These are phyloP conservation scores for Spheniscus mendiculus DNA, from an alignment of 2,113 vertebrate species.

Conservation along the genomic window DNA sequence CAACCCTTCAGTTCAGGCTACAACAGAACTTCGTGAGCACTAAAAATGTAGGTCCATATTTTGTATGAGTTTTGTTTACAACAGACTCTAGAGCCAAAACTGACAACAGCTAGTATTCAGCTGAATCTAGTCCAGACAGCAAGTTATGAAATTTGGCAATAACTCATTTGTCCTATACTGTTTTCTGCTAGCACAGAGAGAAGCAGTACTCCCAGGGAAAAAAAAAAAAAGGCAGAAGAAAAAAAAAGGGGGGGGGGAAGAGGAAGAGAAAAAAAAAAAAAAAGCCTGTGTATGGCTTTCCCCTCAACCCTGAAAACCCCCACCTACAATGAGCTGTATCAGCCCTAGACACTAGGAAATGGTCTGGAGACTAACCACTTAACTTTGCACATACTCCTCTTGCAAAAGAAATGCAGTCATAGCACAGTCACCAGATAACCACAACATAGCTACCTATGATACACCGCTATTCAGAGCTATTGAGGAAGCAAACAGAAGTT, in stretches of 20 bases:
- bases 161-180: neutral
- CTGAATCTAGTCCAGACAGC: neutral
- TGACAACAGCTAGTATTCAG: neutral
- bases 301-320: neutral
- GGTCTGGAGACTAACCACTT: neutral
- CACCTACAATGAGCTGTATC: neutral
- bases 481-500: neutral
- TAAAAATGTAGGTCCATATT: neutral
- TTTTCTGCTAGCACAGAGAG: neutral
- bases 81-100: neutral
- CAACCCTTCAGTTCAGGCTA: neutral
- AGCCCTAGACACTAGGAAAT: neutral
- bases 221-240: too few relatives aligned
- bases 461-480: neutral
- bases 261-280: neutral
- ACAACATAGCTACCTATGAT: neutral
- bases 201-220: neutral
- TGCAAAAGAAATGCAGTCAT: neutral
- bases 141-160: neutral
- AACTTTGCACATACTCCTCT: neutral
- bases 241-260: too few relatives aligned
- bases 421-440: neutral
- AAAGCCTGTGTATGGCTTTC: neutral
- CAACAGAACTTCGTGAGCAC: fast-evolving
- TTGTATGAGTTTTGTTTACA: neutral